A percentile compares a stretch with the other conserved stretches of the same genome.
Evolutionary conservation across 2,113 vertebrate genomes (phyloP).

Genomic region (Acinonyx jubatus): DNA sequence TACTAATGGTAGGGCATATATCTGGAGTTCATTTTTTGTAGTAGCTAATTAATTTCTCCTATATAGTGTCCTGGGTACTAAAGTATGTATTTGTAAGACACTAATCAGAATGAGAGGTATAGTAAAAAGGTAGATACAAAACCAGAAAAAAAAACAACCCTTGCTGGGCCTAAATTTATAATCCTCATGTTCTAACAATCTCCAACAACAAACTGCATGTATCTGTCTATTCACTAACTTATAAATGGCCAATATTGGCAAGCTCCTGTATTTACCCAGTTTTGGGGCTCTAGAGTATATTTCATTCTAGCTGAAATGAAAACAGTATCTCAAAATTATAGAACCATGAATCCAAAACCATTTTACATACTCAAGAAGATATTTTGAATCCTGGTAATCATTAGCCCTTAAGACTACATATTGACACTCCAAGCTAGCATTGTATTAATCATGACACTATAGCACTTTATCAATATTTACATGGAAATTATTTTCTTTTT

Average conservation of each 20-base stretch:
- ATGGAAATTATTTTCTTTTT: conserved; percentile 32
- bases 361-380: conserved; percentile 12
- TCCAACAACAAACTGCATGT: not conserved
- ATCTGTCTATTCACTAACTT: not conserved
- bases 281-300: not conserved
- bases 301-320: conserved; percentile 17
- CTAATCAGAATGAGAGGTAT: not conserved
- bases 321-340: conserved; percentile 39
- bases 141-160: not conserved
- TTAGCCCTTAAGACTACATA: not conserved
- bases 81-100: not conserved
- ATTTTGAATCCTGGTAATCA: not conserved
- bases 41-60: not conserved
- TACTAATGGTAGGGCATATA: not conserved
- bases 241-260: not conserved
- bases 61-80: not conserved
- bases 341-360: conserved; percentile 16
- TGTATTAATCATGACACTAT: not conserved
- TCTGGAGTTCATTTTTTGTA: not conserved
- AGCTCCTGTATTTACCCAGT: not conserved
- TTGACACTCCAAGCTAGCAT: not conserved
- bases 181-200: not conserved
- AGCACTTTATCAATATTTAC: not conserved
- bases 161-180: not conserved
- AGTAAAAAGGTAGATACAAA: not conserved